Percentiles rank a stretch among this genome's conserved stretches.
Evolutionary conservation across 2,797 vertebrate genomes (phyloP).

Genomic region (Manis javanica): DNA sequence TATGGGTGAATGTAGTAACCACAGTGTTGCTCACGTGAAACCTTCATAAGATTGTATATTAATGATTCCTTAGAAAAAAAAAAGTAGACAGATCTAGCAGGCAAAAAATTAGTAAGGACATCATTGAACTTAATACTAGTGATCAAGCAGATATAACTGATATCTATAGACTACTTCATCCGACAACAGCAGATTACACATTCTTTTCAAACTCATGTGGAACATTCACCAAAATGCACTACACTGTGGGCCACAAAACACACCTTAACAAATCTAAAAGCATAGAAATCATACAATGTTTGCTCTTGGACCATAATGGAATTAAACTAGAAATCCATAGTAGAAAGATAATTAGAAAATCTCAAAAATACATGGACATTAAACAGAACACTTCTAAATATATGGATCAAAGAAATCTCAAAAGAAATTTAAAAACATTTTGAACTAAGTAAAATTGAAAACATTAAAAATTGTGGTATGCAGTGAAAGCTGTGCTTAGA

Average conservation of each 20-base stretch:
- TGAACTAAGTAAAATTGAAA: background rate
- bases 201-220: background rate
- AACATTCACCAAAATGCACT: background rate
- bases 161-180: background rate
- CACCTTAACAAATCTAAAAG: background rate
- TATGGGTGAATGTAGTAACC: no score
- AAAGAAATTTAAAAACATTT: background rate
- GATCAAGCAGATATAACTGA: background rate
- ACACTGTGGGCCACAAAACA: background rate
- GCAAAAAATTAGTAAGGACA: background rate
- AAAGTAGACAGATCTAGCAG: background rate
- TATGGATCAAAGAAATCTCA: background rate
- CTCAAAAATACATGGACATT: background rate
- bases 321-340: background rate
- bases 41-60: no score
- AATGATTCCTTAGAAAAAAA: background rate
- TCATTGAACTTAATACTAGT: background rate
- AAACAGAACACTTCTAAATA: background rate
- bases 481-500: background rate
- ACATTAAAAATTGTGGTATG: background rate
- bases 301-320: background rate
- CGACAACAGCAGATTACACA: background rate
- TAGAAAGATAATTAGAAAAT: background rate
- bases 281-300: background rate
- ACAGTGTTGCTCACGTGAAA: no score